Percentiles rank a stretch among this genome's conserved stretches.
Conservation (phyloP, 2,113 vertebrate species). For the Balaenoptera acutorostrata region DNA sequence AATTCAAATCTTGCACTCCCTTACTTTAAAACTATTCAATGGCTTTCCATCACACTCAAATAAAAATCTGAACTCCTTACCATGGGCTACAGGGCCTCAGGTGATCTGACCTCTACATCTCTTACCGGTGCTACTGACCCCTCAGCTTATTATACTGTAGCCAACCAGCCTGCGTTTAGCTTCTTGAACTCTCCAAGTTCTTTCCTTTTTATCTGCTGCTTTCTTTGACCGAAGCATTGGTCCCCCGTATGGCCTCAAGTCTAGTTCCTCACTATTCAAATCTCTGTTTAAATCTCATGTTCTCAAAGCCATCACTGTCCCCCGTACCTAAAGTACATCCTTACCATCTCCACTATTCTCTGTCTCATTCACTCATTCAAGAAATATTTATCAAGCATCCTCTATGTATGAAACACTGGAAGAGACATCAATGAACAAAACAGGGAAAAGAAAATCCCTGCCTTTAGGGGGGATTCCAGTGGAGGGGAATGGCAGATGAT, state of each 20-base stretch:
- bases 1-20: neutral
- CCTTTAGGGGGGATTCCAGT: neutral
- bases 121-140: accelerated
- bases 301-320: neutral
- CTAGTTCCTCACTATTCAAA: neutral
- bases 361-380: neutral
- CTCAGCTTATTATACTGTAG: neutral
- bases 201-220: neutral
- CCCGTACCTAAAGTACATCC: neutral
- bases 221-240: neutral
- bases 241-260: neutral
- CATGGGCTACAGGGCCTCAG: neutral
- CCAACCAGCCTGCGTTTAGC: neutral
- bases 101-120: neutral
- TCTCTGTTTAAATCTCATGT: neutral
- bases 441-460: neutral
- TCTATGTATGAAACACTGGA: neutral
- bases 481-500: neutral
- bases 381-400: neutral
- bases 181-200: neutral
- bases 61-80: neutral
- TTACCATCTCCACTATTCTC: neutral
- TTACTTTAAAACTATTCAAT: neutral
- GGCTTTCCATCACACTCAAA: neutral
- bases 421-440: neutral